Evolutionary conservation across 92 coral and sea anemone species (phyloP).

Genomic region (Porites rus): DNA sequence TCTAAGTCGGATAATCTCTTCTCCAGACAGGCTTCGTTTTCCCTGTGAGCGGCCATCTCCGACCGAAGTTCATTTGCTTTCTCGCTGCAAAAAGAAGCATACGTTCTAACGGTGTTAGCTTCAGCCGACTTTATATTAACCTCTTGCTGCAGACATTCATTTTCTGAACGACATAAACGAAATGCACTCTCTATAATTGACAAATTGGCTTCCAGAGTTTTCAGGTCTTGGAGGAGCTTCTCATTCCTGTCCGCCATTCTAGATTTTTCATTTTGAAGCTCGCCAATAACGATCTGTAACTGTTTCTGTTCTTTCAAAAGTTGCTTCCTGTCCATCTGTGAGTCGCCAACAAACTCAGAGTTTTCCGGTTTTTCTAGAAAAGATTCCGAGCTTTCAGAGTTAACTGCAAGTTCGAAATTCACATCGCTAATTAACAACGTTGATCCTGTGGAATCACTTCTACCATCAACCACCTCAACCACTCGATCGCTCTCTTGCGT

Average conservation of each 20-base stretch:
- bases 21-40: constrained; percentile 66
- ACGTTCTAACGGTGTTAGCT: constrained; percentile 74
- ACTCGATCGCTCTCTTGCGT: constrained; percentile 38
- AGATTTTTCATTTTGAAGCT: constrained; percentile 63
- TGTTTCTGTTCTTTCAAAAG: constrained; percentile 65
- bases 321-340: constrained; percentile 44
- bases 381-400: constrained; percentile 3
- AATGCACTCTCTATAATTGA: constrained; percentile 71
- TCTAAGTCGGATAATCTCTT: constrained; percentile 79
- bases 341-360: constrained; percentile 52
- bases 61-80: constrained; percentile 76
- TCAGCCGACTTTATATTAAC: constrained; percentile 76
- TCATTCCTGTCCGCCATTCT: constrained; percentile 81
- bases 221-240: constrained; percentile 73
- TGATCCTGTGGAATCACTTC: constrained; percentile 50
- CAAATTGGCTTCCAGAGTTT: constrained; percentile 76
- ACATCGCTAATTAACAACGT: constrained; percentile 40
- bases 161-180: constrained; percentile 76
- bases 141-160: constrained; percentile 79
- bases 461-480: constrained; percentile 31
- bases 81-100: constrained; percentile 80
- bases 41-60: constrained; percentile 73
- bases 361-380: constrained; percentile 38
- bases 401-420: neutral
- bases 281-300: constrained; percentile 60